Evolutionary conservation across 2,113 vertebrate species (phyloP).

Genomic region (Hydropotes inermis): DNA sequence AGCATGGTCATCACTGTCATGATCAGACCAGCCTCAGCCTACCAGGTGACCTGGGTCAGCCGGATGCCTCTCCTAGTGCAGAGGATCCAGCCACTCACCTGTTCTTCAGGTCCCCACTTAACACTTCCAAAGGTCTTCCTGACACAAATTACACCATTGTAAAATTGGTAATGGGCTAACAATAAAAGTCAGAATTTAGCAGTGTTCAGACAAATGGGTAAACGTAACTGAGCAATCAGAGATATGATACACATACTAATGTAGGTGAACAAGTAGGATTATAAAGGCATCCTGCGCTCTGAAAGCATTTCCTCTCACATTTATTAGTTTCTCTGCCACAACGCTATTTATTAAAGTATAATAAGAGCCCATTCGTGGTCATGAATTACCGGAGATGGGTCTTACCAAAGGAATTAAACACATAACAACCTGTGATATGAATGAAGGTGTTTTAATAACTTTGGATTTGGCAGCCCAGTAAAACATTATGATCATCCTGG

Average conservation of each 20-base stretch:
- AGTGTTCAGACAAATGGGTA: neutral
- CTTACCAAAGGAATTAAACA: constrained; percentile 56
- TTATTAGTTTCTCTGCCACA: constrained; percentile 6
- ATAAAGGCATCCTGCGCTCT: neutral
- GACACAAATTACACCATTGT: neutral
- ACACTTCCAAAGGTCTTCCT: constrained; percentile 6
- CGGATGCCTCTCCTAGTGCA: neutral
- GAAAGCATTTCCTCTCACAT: neutral
- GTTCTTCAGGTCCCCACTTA: neutral
- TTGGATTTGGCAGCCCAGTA: constrained; percentile 17
- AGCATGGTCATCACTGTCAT: accelerated
- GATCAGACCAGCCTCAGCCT: neutral
- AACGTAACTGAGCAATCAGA: neutral
- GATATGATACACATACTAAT: neutral
- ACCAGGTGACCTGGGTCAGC: neutral
- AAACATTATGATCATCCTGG: constrained; percentile 1
- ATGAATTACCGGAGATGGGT: neutral
- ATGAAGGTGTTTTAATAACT: constrained; percentile 47
- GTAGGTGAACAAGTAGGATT: neutral
- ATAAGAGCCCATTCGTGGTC: neutral
- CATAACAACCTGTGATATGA: neutral
- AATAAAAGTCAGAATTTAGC: neutral
- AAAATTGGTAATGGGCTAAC: neutral
- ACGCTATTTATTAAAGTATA: constrained; percentile 17
- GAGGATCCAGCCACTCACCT: neutral